Percentiles rank a stretch among this genome's conserved stretches.
These are phyloP conservation scores for Hypena proboscidalis DNA, from an alignment of 2,888 invertebrate species.

Conservation along the genomic window DNA sequence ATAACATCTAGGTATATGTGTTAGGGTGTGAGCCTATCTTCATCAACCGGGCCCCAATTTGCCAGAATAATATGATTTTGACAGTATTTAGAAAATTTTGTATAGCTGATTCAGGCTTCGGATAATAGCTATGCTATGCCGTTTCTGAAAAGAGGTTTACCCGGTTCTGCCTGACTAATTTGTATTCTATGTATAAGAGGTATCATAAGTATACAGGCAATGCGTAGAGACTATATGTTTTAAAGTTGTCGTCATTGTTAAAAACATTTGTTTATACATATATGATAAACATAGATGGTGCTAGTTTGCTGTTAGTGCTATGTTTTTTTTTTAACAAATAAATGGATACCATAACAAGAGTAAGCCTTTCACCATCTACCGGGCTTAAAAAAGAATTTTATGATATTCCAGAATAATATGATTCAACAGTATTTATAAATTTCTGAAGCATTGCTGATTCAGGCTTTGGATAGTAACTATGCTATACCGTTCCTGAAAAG, in stretches of 20 bases:
- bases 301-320: no score
- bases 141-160: slow-evolving; percentile 70
- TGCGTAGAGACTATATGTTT: slow-evolving; percentile 45
- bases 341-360: no score
- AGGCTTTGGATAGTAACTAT: slow-evolving; percentile 66
- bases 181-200: slow-evolving; percentile 75
- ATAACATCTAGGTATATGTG: no score
- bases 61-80: no score
- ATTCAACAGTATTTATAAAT: slow-evolving; percentile 75
- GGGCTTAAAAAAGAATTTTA: no score
- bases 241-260: background rate
- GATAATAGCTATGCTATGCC: slow-evolving; percentile 71
- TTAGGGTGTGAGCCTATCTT: no score
- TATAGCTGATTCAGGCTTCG: slow-evolving; percentile 66
- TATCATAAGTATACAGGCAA: slow-evolving; percentile 81
- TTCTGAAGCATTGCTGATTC: slow-evolving; percentile 66
- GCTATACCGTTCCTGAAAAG: slow-evolving; percentile 73
- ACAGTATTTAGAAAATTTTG: slow-evolving; percentile 74
- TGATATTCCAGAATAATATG: no score
- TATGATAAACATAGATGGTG: no score
- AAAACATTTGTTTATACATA: no score
- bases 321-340: no score
- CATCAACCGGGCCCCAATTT: no score
- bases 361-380: no score
- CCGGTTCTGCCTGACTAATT: slow-evolving; percentile 64